A percentile compares a stretch with the other conserved stretches of the same genome.
These are phyloP conservation scores for Choristoneura fumiferana DNA, from an alignment of 1,140 invertebrate species.

Conservation along the genomic window DNA sequence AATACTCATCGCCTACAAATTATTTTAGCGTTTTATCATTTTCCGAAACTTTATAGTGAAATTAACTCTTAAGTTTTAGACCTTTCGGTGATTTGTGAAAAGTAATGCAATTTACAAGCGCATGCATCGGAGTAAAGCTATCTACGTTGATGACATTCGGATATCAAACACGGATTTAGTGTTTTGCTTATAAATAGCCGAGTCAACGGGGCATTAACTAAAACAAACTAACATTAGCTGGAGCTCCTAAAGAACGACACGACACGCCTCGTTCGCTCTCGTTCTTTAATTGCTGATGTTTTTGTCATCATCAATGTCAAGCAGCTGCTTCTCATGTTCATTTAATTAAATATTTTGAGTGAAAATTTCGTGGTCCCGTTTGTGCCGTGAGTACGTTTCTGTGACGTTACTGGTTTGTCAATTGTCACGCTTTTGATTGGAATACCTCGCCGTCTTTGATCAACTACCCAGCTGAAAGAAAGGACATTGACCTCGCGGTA, in stretches of 20 bases:
- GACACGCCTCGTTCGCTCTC: constrained; percentile 29
- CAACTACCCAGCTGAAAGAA: constrained; percentile 30
- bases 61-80: too few relatives aligned
- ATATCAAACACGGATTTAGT: constrained; percentile 22
- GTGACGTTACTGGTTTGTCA: neutral
- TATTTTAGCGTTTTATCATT: neutral
- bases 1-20: neutral
- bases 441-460: constrained; percentile 12
- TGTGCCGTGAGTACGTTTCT: neutral
- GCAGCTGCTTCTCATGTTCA: constrained; percentile 3
- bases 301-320: constrained; percentile 14
- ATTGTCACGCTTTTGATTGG: neutral
- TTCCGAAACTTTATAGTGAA: too few relatives aligned
- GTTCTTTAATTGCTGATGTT: constrained; percentile 15
- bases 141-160: constrained; percentile 28
- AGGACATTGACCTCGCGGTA: constrained; percentile 30
- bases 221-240: constrained; percentile 32
- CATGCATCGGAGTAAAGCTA: too few relatives aligned
- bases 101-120: too few relatives aligned
- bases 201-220: constrained; percentile 43
- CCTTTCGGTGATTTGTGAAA: too few relatives aligned
- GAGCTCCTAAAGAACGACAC: constrained; percentile 16
- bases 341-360: neutral
- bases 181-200: constrained; percentile 39
- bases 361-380: neutral